Base-by-base conservation (phyloP, 2,797 vertebrate species). In the Mus spretus region DNA sequence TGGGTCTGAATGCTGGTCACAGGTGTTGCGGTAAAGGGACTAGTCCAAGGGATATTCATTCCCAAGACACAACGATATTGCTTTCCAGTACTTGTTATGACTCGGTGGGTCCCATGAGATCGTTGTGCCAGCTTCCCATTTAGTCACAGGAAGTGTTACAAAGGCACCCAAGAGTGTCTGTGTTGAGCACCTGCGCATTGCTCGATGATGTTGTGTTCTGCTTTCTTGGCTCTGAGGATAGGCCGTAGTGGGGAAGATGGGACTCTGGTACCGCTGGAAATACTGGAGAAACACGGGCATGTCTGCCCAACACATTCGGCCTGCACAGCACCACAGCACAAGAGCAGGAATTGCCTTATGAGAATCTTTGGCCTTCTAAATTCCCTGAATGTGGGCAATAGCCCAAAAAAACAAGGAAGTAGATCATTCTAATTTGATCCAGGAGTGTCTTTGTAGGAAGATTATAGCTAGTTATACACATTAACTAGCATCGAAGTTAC, bases 281-380 rank as follows among this genome's bases (percentile, higher is more conserved):
- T 24, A 9, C 13, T n/a, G 28, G 40, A 14, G 19, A n/a, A 50
- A 20, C 57, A n/a, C 57, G 26, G 74, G 15, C 7, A 0, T 14
- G n/a, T 79, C 37, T 0, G 9, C 22, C 22, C 1, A 6, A 26
- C 2, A 1, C 9, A 0, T 0, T 34, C 0, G 1, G 61, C 4
- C 12, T 15, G 1, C 1, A 14, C 0, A 55, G 3, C 40, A 34
- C 5, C 26, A 40, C 82, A 67, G n/a, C 0, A 3, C 17, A 24
- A 74, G 44, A 55, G 72, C 11, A 12, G 37, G 3, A 8, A 3
- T 2, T 4, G 59, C 17, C 86, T 93, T 28, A 4, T 9, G 59
- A 80, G 28, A 26, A 2, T 13, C 10, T 1, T 44, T 20, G 24
- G 24, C 20, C 74, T 77, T 53, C 59, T 3, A 14, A 6, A 1